Conservation (phyloP, 2,113 vertebrate species). For the Polypterus bichir region DNA sequence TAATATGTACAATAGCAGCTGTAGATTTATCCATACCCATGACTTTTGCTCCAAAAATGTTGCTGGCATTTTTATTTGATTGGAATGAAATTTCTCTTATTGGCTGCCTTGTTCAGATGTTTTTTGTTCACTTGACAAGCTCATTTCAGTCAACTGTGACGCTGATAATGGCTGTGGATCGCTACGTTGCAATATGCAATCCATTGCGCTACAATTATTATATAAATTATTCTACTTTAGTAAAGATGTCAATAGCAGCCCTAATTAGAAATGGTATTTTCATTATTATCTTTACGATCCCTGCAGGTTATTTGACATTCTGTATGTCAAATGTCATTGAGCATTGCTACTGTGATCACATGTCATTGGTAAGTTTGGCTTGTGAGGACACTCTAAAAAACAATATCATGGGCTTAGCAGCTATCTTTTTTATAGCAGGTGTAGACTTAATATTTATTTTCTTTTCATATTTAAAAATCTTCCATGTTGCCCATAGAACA, state of each 20-base stretch:
- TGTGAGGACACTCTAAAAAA: neutral
- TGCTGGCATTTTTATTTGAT: too few relatives aligned
- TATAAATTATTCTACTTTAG: too few relatives aligned
- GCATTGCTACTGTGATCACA: neutral
- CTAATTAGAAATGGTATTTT: too few relatives aligned
- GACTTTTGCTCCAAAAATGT: too few relatives aligned
- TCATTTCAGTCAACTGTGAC: too few relatives aligned
- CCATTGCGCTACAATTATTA: neutral
- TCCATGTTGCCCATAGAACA: neutral
- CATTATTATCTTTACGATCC: too few relatives aligned
- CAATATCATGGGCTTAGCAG: neutral
- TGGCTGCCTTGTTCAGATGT: too few relatives aligned
- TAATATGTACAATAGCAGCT: too few relatives aligned
- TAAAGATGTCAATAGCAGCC: too few relatives aligned
- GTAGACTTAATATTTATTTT: neutral
- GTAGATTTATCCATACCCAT: too few relatives aligned
- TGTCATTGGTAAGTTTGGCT: neutral
- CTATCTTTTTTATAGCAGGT: neutral
- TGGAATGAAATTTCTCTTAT: too few relatives aligned
- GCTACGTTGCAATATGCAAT: neutral
- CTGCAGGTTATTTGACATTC: neutral
- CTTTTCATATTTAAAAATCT: neutral
- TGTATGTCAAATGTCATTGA: neutral
- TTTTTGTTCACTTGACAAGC: too few relatives aligned
- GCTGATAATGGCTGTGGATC: neutral